These are phyloP conservation scores for Euplagia quadripunctaria DNA, from an alignment of 2,888 invertebrate genomes.

Conservation along the genomic window DNA sequence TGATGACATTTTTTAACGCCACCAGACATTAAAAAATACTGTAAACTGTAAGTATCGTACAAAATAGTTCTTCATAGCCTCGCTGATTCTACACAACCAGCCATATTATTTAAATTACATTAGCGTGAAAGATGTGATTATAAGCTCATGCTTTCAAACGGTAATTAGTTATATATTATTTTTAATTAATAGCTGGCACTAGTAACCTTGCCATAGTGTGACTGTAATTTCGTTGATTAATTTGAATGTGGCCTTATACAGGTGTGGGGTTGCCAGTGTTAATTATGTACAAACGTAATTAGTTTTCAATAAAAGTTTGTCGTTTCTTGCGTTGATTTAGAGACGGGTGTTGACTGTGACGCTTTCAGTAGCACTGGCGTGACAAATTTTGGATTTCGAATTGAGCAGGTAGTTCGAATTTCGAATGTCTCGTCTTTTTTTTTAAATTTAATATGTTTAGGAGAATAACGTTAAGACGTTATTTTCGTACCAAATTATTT, in stretches of 20 bases:
- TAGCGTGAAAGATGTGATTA: slow-evolving; percentile 31
- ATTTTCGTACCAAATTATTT: no score
- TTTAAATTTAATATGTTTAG: no score
- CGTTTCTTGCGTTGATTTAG: no score
- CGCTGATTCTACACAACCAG: slow-evolving; percentile 12
- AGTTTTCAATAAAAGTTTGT: background rate
- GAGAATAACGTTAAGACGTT: no score
- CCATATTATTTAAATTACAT: slow-evolving; percentile 27
- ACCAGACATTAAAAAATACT: no score
- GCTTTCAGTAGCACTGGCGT: background rate
- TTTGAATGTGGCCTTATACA: slow-evolving; percentile 22
- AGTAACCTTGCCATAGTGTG: slow-evolving; percentile 30
- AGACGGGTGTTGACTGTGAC: background rate
- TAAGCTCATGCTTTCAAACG: slow-evolving; percentile 17
- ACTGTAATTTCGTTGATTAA: slow-evolving; percentile 14
- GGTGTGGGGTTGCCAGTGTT: background rate
- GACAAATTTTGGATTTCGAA: background rate
- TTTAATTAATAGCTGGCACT: slow-evolving; percentile 3
- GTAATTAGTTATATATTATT: slow-evolving; percentile 30
- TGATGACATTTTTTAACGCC: no score
- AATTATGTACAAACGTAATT: background rate
- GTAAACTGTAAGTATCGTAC: background rate
- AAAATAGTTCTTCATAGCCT: slow-evolving; percentile 8
- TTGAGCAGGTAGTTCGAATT: background rate
- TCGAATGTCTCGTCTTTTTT: background rate